Base-by-base conservation (phyloP, 2,888 invertebrate genomes). In the Aspidiotus destructor region DNA sequence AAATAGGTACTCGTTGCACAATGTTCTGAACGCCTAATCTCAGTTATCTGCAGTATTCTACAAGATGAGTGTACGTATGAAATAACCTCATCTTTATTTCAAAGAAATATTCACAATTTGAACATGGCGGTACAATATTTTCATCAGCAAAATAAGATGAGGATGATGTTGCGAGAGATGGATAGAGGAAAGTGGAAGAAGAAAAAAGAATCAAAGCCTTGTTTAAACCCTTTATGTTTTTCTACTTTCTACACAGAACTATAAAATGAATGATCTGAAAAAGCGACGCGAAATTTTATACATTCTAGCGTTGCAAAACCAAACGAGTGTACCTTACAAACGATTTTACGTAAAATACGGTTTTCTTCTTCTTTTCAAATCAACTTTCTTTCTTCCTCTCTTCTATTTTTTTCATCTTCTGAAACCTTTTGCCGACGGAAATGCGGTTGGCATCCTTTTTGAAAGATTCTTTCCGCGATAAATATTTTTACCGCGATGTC, bases 401-500 rank as follows among this genome's bases (percentile, higher is more conserved):
- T 28, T 28, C 28, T 28, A 1, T 28, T 28, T 28, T 28, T 28
- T 28, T 28, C 28, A n/a, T 28, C 28, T 61, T 61, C 61, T 17
- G 15, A 44, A 44, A 61, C 61, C 61, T 44, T 61, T 61, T 10
- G 41, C 17, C 17, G 44, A 61, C 28, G 28, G 28, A 61, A 61
- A 61, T 44, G 48, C 61, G 61, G 61, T 61, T 61, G 44, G 61
- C 61, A 16, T 61, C 42, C 61, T 61, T 61, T 28, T 61, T 16
- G 16, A 61, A 61, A 61, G 61, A 61, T 61, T 61, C 41, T 61
- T 17, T 41, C 61, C 61, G 8, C 44, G 61, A 61, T 61, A 61
- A 48, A 61, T 61, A 61, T 61, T 61, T 61, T 44, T 17, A 61
- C 61, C 44, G 41, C 61, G 16, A 17, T 17, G 41, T 44, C 42